phyloP scores from a whole-genome alignment of 2,113 vertebrate species.

The Trachemys scripta region DNA sequence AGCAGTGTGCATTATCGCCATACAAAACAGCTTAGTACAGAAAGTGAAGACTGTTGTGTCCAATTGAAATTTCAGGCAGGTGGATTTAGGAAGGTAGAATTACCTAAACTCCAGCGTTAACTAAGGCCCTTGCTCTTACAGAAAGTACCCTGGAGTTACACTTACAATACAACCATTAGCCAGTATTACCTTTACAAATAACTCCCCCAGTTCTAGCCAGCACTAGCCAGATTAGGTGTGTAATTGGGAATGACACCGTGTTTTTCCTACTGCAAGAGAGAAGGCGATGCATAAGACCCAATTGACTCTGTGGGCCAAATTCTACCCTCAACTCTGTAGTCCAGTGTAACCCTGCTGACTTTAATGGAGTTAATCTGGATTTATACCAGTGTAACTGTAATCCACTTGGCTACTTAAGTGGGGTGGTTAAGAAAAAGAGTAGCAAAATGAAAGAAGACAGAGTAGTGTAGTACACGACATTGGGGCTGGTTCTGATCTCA shows the following conservation, averaged over 20 bases:
- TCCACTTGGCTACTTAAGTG: not conserved
- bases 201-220: not conserved
- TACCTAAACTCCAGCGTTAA: not conserved
- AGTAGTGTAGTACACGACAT: not conserved
- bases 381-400: not conserved
- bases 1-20: not conserved
- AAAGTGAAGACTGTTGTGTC: not conserved
- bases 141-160: not conserved
- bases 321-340: not conserved
- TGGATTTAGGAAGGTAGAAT: not conserved
- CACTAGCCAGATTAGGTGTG: not conserved
- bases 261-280: fast-evolving
- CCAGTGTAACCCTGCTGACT: not conserved
- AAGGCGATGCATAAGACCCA: not conserved
- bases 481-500: not conserved
- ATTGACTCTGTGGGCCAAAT: fast-evolving
- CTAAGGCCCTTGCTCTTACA: not conserved
- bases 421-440: not conserved
- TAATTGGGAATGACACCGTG: fast-evolving
- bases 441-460: not conserved
- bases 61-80: not conserved
- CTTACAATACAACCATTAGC: not conserved
- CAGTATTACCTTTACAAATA: not conserved
- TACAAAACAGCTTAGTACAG: not conserved
- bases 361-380: fast-evolving